phyloP scores from a whole-genome alignment of 2,888 invertebrate species.

The Phortica okadai region DNA sequence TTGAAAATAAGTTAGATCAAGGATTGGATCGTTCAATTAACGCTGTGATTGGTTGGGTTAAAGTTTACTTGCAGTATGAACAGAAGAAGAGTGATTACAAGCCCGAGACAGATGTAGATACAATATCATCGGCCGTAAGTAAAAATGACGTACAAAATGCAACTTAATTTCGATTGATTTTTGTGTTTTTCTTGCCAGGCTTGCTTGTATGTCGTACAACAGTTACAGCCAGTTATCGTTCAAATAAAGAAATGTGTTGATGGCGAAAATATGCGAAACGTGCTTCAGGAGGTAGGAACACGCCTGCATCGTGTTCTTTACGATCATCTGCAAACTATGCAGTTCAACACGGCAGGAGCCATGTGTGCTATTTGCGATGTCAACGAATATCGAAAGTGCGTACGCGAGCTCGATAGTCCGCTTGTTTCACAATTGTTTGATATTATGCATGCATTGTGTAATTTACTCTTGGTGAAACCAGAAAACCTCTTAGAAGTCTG shows the following conservation, averaged over 20 bases:
- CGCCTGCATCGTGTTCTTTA: conserved; percentile 95
- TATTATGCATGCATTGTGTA: conserved; percentile 95
- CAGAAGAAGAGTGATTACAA: conserved; percentile 97
- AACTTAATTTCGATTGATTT: neutral
- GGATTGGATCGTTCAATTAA: conserved; percentile 91
- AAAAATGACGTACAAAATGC: neutral
- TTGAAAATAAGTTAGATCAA: conserved; percentile 93
- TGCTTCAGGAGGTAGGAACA: conserved; percentile 92
- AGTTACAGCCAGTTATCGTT: conserved; percentile 85
- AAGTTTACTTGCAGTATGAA: conserved; percentile 91
- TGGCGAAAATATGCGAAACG: conserved; percentile 92
- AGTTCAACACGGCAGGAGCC: conserved; percentile 96
- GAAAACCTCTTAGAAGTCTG: conserved; percentile 97
- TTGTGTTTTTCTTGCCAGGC: conserved; percentile 79
- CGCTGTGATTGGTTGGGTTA: conserved; percentile 94
- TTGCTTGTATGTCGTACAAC: conserved; percentile 89
- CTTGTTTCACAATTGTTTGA: conserved; percentile 94
- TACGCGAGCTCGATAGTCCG: conserved; percentile 83
- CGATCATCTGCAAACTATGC: conserved; percentile 95
- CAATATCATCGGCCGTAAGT: conserved; percentile 86
- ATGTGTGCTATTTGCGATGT: conserved; percentile 99
- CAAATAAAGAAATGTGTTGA: conserved; percentile 90
- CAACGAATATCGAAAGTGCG: conserved; percentile 95
- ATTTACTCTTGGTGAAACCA: conserved; percentile 94
- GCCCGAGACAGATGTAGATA: conserved; percentile 91